Percentiles rank a stretch among this genome's conserved stretches.
Conservation (phyloP, 2,888 invertebrate genomes). For the Drosophila planitibia region DNA sequence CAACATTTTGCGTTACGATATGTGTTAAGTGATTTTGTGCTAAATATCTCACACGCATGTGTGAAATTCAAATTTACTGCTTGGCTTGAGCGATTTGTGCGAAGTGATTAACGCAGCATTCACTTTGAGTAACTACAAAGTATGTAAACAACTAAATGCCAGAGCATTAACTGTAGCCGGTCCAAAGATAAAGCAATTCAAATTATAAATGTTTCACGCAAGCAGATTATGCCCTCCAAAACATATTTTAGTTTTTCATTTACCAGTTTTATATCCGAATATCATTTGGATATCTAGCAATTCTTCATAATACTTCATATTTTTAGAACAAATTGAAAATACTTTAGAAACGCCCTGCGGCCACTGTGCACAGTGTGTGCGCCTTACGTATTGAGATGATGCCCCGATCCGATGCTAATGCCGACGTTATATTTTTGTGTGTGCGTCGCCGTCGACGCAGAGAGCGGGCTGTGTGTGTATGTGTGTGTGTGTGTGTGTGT, state of each 20-base stretch:
- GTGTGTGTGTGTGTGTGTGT: constrained; percentile 48
- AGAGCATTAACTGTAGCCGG: not conserved
- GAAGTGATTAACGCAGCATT: constrained; percentile 33
- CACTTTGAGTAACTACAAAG: constrained; percentile 9
- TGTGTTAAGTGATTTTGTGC: constrained; percentile 1
- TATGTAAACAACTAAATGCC: constrained; percentile 4
- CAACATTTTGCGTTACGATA: not conserved
- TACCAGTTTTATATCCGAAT: not conserved
- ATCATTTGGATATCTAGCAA: not conserved
- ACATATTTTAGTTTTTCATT: too few species aligned
- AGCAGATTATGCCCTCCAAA: not conserved
- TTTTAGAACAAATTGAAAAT: not conserved
- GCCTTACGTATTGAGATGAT: constrained; percentile 68
- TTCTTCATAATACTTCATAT: not conserved
- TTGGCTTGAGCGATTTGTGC: constrained; percentile 3
- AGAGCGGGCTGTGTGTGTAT: constrained; percentile 41
- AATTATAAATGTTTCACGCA: too few species aligned
- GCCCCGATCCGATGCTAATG: constrained; percentile 62
- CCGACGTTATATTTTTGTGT: constrained; percentile 59
- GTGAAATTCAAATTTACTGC: constrained; percentile 31
- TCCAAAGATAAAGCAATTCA: not conserved
- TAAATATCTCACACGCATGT: constrained; percentile 28
- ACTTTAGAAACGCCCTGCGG: constrained; percentile 1
- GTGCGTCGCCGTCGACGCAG: constrained; percentile 51
- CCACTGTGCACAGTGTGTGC: constrained; percentile 67